Percentiles rank a stretch among this genome's conserved stretches.
These are phyloP conservation scores for Callospermophilus lateralis DNA, from an alignment of 2,113 vertebrate genomes.

Conservation along the genomic window DNA sequence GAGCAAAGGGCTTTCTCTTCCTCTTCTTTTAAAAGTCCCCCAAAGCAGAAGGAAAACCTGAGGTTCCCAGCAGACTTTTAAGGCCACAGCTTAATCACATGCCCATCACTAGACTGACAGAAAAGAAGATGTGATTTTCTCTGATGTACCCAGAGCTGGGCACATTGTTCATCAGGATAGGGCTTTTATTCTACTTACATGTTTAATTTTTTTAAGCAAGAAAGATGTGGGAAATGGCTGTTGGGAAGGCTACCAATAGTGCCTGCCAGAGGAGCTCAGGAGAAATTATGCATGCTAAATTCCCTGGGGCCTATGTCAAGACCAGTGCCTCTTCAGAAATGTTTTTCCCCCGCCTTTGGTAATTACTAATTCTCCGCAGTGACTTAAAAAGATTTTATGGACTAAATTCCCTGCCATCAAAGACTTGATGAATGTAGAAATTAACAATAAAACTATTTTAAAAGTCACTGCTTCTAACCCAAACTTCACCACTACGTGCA, in stretches of 20 bases:
- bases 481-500: constrained; percentile 28
- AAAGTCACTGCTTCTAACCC: constrained; percentile 60
- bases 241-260: not conserved
- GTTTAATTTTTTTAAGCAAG: constrained; percentile 28
- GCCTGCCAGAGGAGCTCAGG: constrained; percentile 38
- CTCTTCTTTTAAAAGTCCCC: not conserved
- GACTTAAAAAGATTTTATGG: constrained; percentile 64
- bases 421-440: constrained; percentile 48
- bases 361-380: constrained; percentile 71
- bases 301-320: not conserved
- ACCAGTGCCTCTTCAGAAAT: constrained; percentile 56
- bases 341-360: constrained; percentile 42
- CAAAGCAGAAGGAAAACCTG: constrained; percentile 28
- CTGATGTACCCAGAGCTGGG: not conserved
- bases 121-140: not conserved
- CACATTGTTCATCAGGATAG: not conserved
- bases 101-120: not conserved
- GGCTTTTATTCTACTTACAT: constrained; percentile 31
- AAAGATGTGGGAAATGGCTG: constrained; percentile 40
- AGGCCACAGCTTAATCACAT: not conserved
- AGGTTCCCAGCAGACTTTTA: not conserved
- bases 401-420: constrained; percentile 51
- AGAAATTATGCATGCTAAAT: constrained; percentile 36
- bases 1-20: constrained; percentile 6
- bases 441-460: constrained; percentile 52